Evolutionary conservation across 1,140 invertebrate genomes (phyloP).

Genomic region (Macrosteles quadrilineatus): DNA sequence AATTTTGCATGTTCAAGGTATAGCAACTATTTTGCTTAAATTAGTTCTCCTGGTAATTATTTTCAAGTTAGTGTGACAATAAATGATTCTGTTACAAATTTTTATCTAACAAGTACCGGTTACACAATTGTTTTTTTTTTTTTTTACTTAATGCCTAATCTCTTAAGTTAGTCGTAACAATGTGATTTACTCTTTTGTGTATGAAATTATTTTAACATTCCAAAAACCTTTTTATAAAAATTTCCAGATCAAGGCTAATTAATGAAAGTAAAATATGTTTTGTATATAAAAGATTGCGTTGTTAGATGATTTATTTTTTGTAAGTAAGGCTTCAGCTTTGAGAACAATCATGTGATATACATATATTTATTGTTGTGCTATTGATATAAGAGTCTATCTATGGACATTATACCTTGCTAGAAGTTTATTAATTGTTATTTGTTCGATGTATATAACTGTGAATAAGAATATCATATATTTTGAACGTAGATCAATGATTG

Average conservation of each 20-base stretch:
- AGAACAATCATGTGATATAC: constrained; percentile 17
- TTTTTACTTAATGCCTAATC: not conserved
- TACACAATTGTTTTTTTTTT: too few species aligned
- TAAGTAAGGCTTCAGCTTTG: constrained; percentile 21
- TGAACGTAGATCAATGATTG: not conserved
- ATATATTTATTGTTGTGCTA: constrained; percentile 26
- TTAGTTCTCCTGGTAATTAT: too few species aligned
- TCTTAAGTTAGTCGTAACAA: not conserved
- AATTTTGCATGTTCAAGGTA: too few species aligned
- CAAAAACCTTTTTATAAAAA: constrained; percentile 21
- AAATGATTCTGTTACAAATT: too few species aligned
- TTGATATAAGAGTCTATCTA: constrained; percentile 9
- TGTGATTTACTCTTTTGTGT: constrained; percentile 22
- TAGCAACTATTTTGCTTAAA: too few species aligned
- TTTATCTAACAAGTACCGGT: too few species aligned
- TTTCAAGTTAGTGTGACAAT: too few species aligned
- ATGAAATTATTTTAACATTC: constrained; percentile 19
- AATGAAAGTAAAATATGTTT: not conserved
- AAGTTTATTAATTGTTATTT: constrained; percentile 23
- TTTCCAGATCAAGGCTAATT: constrained; percentile 18
- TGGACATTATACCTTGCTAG: constrained; percentile 22
- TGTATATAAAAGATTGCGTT: constrained; percentile 18
- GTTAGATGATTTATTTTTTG: constrained; percentile 22
- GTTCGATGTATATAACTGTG: constrained; percentile 17
- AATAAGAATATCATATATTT: constrained; percentile 24